Evolutionary conservation across 37 sponge, comb jelly and placozoan genomes (phyloP), one percentile per base, ranked within the genome.

Genomic region (Tethya wilhelma): DNA sequence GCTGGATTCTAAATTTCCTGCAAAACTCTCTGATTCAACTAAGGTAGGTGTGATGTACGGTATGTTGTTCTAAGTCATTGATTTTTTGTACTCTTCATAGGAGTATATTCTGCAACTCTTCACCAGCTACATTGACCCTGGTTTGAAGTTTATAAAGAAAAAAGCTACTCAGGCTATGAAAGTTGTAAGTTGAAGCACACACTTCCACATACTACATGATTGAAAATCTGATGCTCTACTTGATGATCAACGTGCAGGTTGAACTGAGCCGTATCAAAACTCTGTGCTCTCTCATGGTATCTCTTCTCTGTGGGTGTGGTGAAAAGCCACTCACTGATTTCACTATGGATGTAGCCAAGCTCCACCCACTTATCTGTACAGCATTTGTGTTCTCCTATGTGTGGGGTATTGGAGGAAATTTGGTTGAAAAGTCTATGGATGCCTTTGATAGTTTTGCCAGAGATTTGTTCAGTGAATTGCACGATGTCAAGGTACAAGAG

Each of bases 351-450:
- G 68, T 85, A 34, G 68, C 83, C 42, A 88, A 88, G 29, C 94
- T 98, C 49, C 96, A 93, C 63, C 96, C 96, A 34, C 62, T 98
- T 45, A 85, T 98, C 44, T 79, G 84, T 33, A 96, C 96, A 17
- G 75, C 82, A 28, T 98, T 98, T 83, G 77, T 96, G 45, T 98
- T 96, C 71, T 55, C 89, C 85, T 93, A 96, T 57, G 84, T 89
- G 45, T 98, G 99, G 99, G 56, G 89, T 34, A 23, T 98, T 7
- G 96, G 96, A 20, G 99, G 99, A 1, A 98, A 98, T 84, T 76
- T 98, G 32, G 74, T 86, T 14, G 90, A 96, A 69, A 74, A 79
- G 37, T 93, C 85, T n/a, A 91, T 93, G 82, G 99, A 98, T 40
- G 62, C 68, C 38, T 98, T 96, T 80, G 99, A 98, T 38, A 80